Percentiles rank a stretch among this genome's conserved stretches.
phyloP scores from a whole-genome alignment of 92 coral and sea anemone species.

The Heteractis magnifica region DNA sequence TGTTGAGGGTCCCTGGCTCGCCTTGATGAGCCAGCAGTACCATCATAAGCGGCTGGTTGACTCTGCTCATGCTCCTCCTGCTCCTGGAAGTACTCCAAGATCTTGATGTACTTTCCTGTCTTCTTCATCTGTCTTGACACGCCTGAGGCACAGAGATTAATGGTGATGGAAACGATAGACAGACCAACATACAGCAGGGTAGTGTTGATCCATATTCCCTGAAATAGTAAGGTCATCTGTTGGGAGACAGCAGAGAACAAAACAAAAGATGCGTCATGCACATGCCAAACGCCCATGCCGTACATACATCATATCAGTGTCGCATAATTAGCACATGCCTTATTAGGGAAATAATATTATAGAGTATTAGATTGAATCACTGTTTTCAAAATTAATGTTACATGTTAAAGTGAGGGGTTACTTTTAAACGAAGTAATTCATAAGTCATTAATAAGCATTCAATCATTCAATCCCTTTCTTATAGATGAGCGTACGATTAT shows the following conservation, averaged over 20 bases:
- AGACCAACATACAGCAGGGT: constrained; percentile 78
- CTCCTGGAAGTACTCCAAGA: constrained; percentile 60
- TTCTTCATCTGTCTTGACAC: constrained; percentile 77
- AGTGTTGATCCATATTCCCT: constrained; percentile 90
- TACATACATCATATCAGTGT: neutral
- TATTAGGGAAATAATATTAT: too few relatives aligned
- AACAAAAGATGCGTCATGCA: constrained; percentile 50
- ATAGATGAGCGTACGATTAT: too few relatives aligned
- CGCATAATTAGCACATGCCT: neutral
- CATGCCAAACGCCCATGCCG: constrained; percentile 44
- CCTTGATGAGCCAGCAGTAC: constrained; percentile 13
- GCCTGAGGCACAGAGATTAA: constrained; percentile 81
- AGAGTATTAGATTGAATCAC: too few relatives aligned
- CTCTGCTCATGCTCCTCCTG: constrained; percentile 12
- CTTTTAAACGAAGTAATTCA: too few relatives aligned
- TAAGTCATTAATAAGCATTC: too few relatives aligned
- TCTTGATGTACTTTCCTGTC: constrained; percentile 72
- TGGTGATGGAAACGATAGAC: constrained; percentile 81
- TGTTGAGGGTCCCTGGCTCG: constrained; percentile 22
- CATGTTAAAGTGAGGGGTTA: too few relatives aligned
- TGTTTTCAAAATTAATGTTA: too few relatives aligned
- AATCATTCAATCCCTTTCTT: too few relatives aligned
- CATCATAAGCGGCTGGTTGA: neutral
- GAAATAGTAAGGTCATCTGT: constrained; percentile 86
- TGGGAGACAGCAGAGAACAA: constrained; percentile 51